Conservation (phyloP, 2,113 vertebrate species). For the Melanostigma gelatinosum region DNA sequence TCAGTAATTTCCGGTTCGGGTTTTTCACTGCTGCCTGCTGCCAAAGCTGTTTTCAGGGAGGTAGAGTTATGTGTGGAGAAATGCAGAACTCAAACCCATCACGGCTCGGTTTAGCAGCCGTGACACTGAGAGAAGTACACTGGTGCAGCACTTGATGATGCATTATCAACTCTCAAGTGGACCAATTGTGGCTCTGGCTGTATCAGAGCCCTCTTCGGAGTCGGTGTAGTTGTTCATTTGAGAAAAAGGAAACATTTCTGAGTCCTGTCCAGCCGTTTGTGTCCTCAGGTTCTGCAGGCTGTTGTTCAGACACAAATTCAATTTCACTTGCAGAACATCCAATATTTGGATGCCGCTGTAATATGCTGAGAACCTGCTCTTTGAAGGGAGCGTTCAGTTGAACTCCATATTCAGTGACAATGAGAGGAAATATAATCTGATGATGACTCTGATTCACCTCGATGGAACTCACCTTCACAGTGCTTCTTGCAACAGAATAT, state of each 20-base stretch:
- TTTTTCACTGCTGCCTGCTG: constrained; percentile 54
- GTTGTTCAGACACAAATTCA: background rate
- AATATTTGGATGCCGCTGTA: background rate
- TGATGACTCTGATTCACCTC: background rate
- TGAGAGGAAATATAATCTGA: background rate
- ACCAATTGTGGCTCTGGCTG: constrained; percentile 66
- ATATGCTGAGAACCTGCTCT: background rate
- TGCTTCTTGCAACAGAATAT: background rate
- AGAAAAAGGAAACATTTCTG: constrained; percentile 6
- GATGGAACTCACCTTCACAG: background rate
- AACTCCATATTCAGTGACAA: constrained; percentile 6
- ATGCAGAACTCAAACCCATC: constrained; percentile 72
- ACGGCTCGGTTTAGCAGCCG: constrained; percentile 67
- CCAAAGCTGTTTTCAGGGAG: constrained; percentile 67
- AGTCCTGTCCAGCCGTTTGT: constrained; percentile 10
- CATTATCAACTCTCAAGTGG: constrained; percentile 76
- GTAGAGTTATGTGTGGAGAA: constrained; percentile 64
- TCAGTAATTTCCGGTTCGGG: constrained; percentile 56
- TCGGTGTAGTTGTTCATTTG: constrained; percentile 53
- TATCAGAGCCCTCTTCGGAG: constrained; percentile 53
- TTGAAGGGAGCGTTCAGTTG: background rate
- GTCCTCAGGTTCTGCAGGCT: background rate
- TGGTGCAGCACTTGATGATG: constrained; percentile 70
- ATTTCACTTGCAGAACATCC: constrained; percentile 3
- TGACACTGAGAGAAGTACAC: constrained; percentile 68